Evolutionary conservation across 2,113 vertebrate species (phyloP).

Genomic region (Vulpes vulpes): DNA sequence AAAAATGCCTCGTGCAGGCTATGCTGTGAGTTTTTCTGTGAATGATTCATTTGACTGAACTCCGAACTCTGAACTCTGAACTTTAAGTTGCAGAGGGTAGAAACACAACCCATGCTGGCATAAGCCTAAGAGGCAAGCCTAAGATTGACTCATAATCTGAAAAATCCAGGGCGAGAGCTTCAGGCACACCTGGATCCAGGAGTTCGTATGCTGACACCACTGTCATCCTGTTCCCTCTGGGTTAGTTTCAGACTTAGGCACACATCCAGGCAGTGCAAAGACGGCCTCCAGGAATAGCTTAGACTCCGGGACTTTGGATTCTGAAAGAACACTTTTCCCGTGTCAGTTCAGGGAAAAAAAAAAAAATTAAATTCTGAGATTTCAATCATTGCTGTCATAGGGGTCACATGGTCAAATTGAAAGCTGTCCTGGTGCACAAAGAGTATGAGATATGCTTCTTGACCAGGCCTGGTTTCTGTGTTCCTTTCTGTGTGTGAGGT

Average conservation of each 20-base stretch:
- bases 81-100: background rate
- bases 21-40: background rate
- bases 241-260: background rate
- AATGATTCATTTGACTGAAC: background rate
- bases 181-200: background rate
- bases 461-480: background rate
- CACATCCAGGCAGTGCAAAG: background rate
- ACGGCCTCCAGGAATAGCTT: background rate
- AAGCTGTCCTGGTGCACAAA: rapidly evolving
- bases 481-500: rapidly evolving
- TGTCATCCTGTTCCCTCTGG: background rate
- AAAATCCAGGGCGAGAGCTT: background rate
- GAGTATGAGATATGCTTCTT: background rate
- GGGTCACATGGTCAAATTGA: background rate
- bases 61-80: too few species aligned
- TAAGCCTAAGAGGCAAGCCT: background rate
- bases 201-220: background rate
- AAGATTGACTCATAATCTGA: too few species aligned
- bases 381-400: background rate
- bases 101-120: background rate
- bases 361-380: background rate
- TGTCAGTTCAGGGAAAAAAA: background rate
- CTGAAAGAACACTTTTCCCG: background rate
- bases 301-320: background rate
- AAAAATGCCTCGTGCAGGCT: background rate